Conservation (phyloP, 2,797 vertebrate genomes). For the Margarornis squamiger region DNA sequence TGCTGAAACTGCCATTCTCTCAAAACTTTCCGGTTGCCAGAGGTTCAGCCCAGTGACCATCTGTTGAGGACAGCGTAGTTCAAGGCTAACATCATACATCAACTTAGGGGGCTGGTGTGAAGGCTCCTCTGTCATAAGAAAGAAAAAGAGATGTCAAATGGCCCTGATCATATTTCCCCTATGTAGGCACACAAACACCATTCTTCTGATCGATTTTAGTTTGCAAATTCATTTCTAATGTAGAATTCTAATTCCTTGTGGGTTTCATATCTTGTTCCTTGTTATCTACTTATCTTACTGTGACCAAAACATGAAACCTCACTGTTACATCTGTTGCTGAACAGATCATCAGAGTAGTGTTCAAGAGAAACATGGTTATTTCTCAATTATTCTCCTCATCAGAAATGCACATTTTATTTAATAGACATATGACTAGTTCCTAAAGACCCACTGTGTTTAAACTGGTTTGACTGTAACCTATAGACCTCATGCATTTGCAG, state of each 20-base stretch:
- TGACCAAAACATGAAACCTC: neutral
- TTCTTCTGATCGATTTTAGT: neutral
- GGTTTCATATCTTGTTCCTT: neutral
- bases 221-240: neutral
- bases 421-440: neutral
- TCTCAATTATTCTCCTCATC: neutral
- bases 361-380: neutral
- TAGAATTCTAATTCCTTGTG: neutral
- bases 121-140: neutral
- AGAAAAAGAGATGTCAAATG: neutral
- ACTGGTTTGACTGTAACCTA: neutral
- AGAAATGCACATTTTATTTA: neutral
- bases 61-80: neutral
- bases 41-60: neutral
- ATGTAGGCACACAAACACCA: accelerated
- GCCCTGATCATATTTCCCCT: neutral
- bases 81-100: slow-evolving; percentile 27
- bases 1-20: slow-evolving; percentile 42
- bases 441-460: neutral
- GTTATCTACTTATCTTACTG: neutral
- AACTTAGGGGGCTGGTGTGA: neutral
- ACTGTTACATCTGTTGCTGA: neutral
- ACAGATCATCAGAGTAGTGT: neutral
- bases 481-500: neutral
- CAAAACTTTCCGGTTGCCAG: slow-evolving; percentile 11